Evolutionary conservation across 1,140 invertebrate genomes (phyloP), one percentile per base, ranked within the genome.

Genomic region (Meloidogyne chitwoodi): DNA sequence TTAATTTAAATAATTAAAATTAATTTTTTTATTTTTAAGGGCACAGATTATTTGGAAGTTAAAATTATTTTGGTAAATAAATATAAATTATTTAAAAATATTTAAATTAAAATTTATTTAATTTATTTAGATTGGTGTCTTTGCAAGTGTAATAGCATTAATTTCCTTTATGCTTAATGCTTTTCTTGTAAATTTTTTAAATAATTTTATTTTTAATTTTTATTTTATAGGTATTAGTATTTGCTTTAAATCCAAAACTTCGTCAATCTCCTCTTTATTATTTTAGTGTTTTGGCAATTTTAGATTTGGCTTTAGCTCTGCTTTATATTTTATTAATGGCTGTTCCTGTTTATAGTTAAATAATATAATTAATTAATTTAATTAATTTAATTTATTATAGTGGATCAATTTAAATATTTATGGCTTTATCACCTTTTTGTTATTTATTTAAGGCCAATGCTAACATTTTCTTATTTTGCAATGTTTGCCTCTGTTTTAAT

Each of bases 401-500:
- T 77, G 76, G 76, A 77, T 68, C 74, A 77, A 34, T 77, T 78
- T 48, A 48, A 68, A 16, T 75, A 41, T 14, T 80, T 87, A 10
- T 82, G 78, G 71, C 73, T 85, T 2, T 85, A 87, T 74, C 80
- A 80, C 44, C 29, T 85, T 29, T 85, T 85, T 74, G 74, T 85
- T 26, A 72, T 76, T 1, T 85, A 85, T 66, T 68, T 77, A n/a
- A 66, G 84, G 22, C 79, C 86, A n/a, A 77, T 87, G 66, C 63
- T 86, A 70, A 80, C 81, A 3, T 67, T 84, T 44, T 74, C 69
- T 8, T 78, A 83, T 61, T 81, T 74, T 56, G 82, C 82, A 19
- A 85, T 87, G 77, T 86, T 87, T 72, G 79, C 82, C 14, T 87
- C 85, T 12, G 81, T 87, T 76, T 74, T 86, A 26, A 74, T 86